These are phyloP conservation scores for Chouioia cunea DNA, from an alignment of 2,888 invertebrate species.

Conservation along the genomic window DNA sequence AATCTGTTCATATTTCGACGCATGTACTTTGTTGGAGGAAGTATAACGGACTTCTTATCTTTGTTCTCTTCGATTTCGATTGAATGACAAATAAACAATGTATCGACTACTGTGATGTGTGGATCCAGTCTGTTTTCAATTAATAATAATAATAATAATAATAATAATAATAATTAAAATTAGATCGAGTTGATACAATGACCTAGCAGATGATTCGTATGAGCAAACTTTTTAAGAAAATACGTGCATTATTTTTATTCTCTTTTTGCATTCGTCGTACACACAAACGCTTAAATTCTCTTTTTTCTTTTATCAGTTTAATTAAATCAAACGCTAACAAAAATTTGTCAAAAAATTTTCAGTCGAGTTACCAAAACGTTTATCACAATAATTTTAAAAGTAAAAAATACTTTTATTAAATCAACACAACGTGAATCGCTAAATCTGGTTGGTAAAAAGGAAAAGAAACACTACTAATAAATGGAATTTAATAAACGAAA, in stretches of 20 bases:
- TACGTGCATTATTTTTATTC: conserved; percentile 3
- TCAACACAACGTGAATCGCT: conserved; percentile 30
- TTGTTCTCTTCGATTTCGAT: conserved; percentile 28
- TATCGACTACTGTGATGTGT: conserved; percentile 11
- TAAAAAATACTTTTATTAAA: conserved; percentile 29
- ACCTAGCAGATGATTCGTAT: too few relatives aligned
- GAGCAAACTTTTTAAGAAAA: conserved; percentile 14
- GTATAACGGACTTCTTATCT: conserved; percentile 31
- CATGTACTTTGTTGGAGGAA: conserved; percentile 31
- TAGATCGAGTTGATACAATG: too few relatives aligned
- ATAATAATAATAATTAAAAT: too few relatives aligned
- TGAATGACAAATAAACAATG: conserved; percentile 30
- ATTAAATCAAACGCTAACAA: conserved; percentile 35
- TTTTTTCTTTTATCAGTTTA: conserved; percentile 38
- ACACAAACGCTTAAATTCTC: conserved; percentile 8
- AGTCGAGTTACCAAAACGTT: conserved; percentile 22
- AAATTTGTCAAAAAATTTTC: conserved; percentile 37
- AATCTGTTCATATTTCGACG: conserved; percentile 22
- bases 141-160: neutral
- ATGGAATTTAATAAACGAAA: conserved; percentile 18
- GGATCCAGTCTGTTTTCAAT: conserved; percentile 32
- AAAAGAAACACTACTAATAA: conserved; percentile 16
- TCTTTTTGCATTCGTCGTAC: conserved; percentile 11
- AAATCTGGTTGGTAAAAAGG: conserved; percentile 23
- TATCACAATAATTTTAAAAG: conserved; percentile 45